Base-by-base conservation (phyloP, 1,140 invertebrate species). In the Neodiprion lecontei region DNA sequence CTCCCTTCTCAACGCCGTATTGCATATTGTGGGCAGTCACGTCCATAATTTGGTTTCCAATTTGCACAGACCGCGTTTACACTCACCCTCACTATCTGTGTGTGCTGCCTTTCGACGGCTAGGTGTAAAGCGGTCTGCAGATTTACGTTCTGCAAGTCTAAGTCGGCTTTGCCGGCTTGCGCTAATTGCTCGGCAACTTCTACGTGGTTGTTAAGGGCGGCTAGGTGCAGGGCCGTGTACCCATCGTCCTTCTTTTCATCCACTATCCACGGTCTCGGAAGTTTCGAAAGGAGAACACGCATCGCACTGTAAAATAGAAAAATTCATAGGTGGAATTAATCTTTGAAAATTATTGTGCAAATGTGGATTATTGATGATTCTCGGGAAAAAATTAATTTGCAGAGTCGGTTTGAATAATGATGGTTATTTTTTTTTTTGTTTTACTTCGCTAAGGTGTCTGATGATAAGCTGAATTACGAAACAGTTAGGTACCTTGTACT, bases 231-330 rank as follows among this genome's bases (percentile, higher is more conserved):
- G 1, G 97, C 97, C 0, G 97, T 99, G 89, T 98, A 99, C 2
- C 98, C 98, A 85, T 99, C 98, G 85, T 99, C 97, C 88, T 99
- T 99, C 82, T 98, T 98, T 86, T 99, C 97, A 88, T 99, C 97
- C 47, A 99, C 97, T 81, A 99, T 96, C 98, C 98, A 99, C 1
- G 95, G 93, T n/a, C 97, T 91, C 8, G 96, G 95, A 47, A 98
- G 91, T 89, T 98, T 97, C 48, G 93, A 93, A 78, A 98, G 89
- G 79, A 98, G 91, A 83, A 98, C 96, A 83, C 96, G 93, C 97
- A 98, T 98, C 23, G 97, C 97, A 90, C 97, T 98, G 89, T 76
- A 92, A 93, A 75, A 79, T 82, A 79, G 85, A 79, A 74, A 65
- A 75, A 66, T 21, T 12, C 5, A 66, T 5, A 65, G 12, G 17